A percentile compares a stretch with the other conserved stretches of the same genome.
phyloP scores from a whole-genome alignment of 2,113 vertebrate species.

The Pseudonaja textilis region DNA sequence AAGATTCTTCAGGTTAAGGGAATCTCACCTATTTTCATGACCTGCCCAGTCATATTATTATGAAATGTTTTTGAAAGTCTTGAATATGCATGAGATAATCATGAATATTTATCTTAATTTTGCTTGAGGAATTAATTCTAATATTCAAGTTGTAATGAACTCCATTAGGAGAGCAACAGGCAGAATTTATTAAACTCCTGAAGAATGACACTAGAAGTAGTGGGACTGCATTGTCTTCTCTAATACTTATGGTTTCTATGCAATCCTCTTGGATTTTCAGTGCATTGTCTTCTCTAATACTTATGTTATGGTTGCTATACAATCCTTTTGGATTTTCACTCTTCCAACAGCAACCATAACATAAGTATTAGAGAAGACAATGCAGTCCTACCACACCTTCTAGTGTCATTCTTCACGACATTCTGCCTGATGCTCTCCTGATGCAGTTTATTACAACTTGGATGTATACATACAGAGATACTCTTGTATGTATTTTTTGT shows the following conservation, averaged over 20 bases:
- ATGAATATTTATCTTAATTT: conserved; percentile 43
- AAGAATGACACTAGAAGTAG: fast-evolving
- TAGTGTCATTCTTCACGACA: fast-evolving
- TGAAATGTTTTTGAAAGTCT: conserved; percentile 41
- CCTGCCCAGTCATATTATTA: conserved; percentile 32
- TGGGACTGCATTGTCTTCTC: neutral
- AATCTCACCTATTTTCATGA: conserved; percentile 32
- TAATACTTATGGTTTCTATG: neutral
- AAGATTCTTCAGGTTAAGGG: conserved; percentile 42
- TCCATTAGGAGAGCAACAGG: neutral
- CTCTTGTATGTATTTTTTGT: neutral
- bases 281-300: too few relatives aligned
- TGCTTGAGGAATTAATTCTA: conserved; percentile 24
- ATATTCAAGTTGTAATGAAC: neutral
- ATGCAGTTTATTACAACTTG: neutral
- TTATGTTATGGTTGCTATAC: too few relatives aligned
- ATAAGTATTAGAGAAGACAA: neutral
- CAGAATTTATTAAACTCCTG: fast-evolving
- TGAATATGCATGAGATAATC: conserved; percentile 47
- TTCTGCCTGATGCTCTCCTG: neutral
- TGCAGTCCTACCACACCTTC: fast-evolving
- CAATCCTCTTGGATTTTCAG: neutral
- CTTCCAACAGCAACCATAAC: neutral
- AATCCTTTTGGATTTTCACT: too few relatives aligned
- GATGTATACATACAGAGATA: neutral